phyloP scores from a whole-genome alignment of 1,140 invertebrate species.

The Glossosoma conforme region DNA sequence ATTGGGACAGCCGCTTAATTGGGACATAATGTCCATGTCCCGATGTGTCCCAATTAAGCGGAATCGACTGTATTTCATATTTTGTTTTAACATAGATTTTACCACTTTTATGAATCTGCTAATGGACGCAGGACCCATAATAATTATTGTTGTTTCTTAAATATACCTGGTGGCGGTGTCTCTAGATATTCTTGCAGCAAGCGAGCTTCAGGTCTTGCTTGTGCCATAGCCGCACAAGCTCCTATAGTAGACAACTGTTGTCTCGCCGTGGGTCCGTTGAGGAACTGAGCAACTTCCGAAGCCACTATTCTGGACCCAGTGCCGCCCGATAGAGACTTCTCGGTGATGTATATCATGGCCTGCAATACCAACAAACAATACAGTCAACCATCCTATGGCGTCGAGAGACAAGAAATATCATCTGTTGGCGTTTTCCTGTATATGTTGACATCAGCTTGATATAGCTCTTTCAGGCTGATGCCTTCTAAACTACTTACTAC shows the following conservation, averaged over 20 bases:
- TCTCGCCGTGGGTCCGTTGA: conserved; percentile 64
- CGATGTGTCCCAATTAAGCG: too few species aligned
- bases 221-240: conserved; percentile 56
- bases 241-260: conserved; percentile 65
- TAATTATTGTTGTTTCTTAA: too few species aligned
- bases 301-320: conserved; percentile 67
- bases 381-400: not conserved
- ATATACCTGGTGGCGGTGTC: conserved; percentile 76
- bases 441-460: too few species aligned
- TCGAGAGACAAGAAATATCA: not conserved
- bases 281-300: conserved; percentile 63
- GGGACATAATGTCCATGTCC: too few species aligned
- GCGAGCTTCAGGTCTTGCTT: conserved; percentile 62
- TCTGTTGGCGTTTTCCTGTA: too few species aligned
- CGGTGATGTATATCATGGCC: conserved; percentile 68
- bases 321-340: conserved; percentile 62
- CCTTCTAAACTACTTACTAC: too few species aligned
- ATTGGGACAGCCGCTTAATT: too few species aligned
- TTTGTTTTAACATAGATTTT: too few species aligned
- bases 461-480: too few species aligned
- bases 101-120: too few species aligned
- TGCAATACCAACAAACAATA: conserved; percentile 22
- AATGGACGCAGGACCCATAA: too few species aligned
- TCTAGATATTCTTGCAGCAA: conserved; percentile 87
- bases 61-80: too few species aligned